A percentile compares a stretch with the other conserved stretches of the same genome.
phyloP scores from a whole-genome alignment of 1,140 invertebrate genomes.

The Aphelenchoides fujianensis region DNA sequence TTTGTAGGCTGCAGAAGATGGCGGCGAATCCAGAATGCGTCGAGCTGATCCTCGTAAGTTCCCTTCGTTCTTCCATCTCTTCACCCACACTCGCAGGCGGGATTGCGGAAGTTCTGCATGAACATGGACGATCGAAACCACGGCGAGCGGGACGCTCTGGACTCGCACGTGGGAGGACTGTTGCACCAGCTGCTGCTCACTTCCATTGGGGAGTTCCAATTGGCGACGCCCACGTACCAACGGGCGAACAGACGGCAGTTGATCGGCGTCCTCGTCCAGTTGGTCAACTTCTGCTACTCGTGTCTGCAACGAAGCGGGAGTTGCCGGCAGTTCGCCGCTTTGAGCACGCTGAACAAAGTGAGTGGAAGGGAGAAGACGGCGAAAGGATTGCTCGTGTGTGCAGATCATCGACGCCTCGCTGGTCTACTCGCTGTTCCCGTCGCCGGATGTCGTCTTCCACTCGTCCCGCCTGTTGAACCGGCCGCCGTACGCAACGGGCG shows the following conservation, averaged over 20 bases:
- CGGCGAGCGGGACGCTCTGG: slow-evolving; percentile 51
- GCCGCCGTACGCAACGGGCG: no score
- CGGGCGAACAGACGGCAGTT: slow-evolving; percentile 35
- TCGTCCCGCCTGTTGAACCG: slow-evolving; percentile 59
- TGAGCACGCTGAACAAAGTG: slow-evolving; percentile 59
- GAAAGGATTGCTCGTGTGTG: slow-evolving; percentile 12
- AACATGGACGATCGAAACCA: slow-evolving; percentile 49
- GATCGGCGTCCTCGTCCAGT: slow-evolving; percentile 38
- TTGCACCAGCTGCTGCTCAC: slow-evolving; percentile 58
- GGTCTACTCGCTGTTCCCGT: slow-evolving; percentile 52
- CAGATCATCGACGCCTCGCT: slow-evolving; percentile 60
- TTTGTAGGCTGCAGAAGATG: slow-evolving; percentile 66
- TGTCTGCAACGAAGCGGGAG: slow-evolving; percentile 59
- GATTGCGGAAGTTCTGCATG: slow-evolving; percentile 50
- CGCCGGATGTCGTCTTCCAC: slow-evolving; percentile 56
- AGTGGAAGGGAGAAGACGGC: background rate
- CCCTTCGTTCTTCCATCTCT: no score
- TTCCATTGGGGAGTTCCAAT: slow-evolving; percentile 54
- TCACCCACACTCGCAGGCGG: no score
- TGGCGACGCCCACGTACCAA: slow-evolving; percentile 51
- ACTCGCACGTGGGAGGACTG: slow-evolving; percentile 58
- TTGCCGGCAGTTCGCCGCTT: slow-evolving; percentile 56
- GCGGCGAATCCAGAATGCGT: slow-evolving; percentile 69
- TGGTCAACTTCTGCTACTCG: slow-evolving; percentile 59
- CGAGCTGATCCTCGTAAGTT: slow-evolving; percentile 67